Evolutionary conservation across 2,113 vertebrate species (phyloP).

Genomic region (Podarcis muralis): DNA sequence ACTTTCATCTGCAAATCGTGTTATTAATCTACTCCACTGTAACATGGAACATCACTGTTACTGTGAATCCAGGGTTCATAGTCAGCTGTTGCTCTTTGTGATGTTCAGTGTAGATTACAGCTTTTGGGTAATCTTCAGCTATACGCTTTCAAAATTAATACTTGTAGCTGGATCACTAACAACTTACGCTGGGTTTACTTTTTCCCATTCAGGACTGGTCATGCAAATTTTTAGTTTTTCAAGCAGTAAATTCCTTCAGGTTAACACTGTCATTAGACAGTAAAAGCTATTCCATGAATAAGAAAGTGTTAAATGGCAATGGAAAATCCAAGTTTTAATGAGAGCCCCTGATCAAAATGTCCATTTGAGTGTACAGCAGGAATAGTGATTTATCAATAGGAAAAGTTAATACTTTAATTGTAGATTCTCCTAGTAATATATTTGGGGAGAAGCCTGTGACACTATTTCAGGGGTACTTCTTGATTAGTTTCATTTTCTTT

Average conservation of each 20-base stretch:
- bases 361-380: neutral
- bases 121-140: neutral
- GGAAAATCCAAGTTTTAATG: neutral
- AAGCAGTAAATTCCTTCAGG: neutral
- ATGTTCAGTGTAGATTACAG: neutral
- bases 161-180: neutral
- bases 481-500: neutral
- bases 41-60: neutral
- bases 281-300: neutral
- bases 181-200: neutral
- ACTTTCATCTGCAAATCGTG: neutral
- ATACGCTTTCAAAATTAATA: neutral
- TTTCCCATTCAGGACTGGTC: neutral
- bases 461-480: neutral
- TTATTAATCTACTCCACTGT: neutral
- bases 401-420: slow-evolving; percentile 11
- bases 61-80: neutral
- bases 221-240: neutral
- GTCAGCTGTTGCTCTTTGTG: neutral
- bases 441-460: neutral
- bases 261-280: neutral
- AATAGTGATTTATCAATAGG: neutral
- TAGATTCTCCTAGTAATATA: slow-evolving; percentile 25
- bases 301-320: neutral
- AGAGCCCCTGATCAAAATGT: neutral